Conservation (phyloP, 1,140 invertebrate genomes). For the Papilio machaon region DNA sequence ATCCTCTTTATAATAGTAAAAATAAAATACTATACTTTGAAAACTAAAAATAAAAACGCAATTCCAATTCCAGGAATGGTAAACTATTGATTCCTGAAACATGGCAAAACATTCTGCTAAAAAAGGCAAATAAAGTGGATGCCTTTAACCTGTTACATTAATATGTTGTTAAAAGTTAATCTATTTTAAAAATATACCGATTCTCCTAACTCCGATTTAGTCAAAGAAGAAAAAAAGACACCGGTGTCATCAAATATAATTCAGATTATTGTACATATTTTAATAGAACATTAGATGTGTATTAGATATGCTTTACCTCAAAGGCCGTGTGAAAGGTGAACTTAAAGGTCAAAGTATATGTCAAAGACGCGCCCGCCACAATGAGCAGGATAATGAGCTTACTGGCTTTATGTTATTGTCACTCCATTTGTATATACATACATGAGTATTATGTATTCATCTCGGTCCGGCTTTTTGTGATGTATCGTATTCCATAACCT, state of each 20-base stretch:
- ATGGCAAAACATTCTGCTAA: too few relatives aligned
- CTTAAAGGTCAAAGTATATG: conserved; percentile 12
- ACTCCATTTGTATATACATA: background rate
- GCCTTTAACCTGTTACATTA: too few relatives aligned
- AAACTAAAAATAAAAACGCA: too few relatives aligned
- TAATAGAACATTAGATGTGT: background rate
- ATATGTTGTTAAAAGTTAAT: too few relatives aligned
- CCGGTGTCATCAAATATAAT: background rate
- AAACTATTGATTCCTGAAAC: too few relatives aligned
- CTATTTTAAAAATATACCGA: too few relatives aligned
- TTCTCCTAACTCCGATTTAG: too few relatives aligned
- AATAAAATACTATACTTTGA: too few relatives aligned
- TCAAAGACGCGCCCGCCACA: background rate
- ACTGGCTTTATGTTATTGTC: background rate
- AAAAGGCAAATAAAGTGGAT: too few relatives aligned
- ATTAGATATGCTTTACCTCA: background rate
- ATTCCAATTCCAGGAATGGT: too few relatives aligned
- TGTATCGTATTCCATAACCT: background rate
- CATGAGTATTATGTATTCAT: background rate
- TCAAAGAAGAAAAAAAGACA: too few relatives aligned
- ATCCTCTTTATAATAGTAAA: too few relatives aligned
- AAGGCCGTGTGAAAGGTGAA: conserved; percentile 13
- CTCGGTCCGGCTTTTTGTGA: background rate
- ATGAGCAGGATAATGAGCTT: background rate
- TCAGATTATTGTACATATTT: background rate